Conservation (phyloP, 1,140 invertebrate genomes). For the Drosophila azteca region DNA sequence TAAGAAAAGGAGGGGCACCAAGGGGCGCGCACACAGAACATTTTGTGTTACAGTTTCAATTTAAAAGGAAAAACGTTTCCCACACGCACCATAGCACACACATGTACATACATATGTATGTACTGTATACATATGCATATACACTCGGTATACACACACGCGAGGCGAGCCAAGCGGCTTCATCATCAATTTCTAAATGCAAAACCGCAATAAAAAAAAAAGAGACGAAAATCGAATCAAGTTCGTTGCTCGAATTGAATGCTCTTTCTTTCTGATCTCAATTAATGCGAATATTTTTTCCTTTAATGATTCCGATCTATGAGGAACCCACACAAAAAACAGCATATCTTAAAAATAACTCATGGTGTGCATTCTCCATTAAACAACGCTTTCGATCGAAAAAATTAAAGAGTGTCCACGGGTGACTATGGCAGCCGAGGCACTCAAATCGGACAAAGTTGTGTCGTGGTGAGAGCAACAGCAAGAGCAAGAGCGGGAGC, state of each 20-base stretch:
- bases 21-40: conserved; percentile 30
- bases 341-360: too few species aligned
- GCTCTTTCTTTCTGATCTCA: neutral
- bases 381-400: neutral
- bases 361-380: too few species aligned
- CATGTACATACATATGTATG: neutral
- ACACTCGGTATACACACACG: conserved; percentile 23
- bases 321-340: too few species aligned
- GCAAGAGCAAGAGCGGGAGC: conserved; percentile 24
- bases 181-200: conserved; percentile 79
- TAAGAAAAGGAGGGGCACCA: neutral
- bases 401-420: conserved; percentile 2
- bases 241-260: conserved; percentile 19
- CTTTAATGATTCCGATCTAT: too few species aligned
- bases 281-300: neutral
- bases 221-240: conserved; percentile 4
- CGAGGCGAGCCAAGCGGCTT: conserved; percentile 43
- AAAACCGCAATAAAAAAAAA: conserved; percentile 74
- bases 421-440: conserved; percentile 13
- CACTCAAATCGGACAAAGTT: conserved; percentile 55
- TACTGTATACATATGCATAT: neutral
- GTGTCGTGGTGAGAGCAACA: conserved; percentile 24
- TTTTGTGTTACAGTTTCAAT: conserved; percentile 76
- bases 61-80: conserved; percentile 70
- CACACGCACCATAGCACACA: conserved; percentile 40